Evolutionary conservation across 2,888 invertebrate genomes (phyloP).

Genomic region (Pseudococcus longispinus): DNA sequence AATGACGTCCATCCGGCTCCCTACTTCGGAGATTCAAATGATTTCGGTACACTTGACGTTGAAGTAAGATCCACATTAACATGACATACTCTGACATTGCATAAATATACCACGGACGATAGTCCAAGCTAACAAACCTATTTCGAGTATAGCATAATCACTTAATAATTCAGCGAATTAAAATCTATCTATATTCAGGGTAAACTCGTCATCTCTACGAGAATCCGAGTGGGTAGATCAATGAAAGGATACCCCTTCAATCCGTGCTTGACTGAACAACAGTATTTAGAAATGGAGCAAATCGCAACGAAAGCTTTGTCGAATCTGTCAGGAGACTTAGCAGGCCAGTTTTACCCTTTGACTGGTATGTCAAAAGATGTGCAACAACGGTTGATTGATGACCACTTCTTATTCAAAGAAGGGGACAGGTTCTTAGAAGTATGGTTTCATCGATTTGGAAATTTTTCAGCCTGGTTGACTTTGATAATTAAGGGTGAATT

Average conservation of each 20-base stretch:
- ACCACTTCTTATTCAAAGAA: constrained; percentile 98
- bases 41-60: constrained; percentile 92
- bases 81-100: not conserved
- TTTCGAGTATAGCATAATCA: not conserved
- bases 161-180: not conserved
- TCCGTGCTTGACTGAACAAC: constrained; percentile 93
- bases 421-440: constrained; percentile 83
- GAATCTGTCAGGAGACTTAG: constrained; percentile 85
- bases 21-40: constrained; percentile 92
- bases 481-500: not conserved
- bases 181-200: constrained; percentile 63
- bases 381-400: constrained; percentile 95
- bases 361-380: constrained; percentile 96
- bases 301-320: constrained; percentile 84
- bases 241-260: constrained; percentile 96
- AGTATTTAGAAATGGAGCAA: constrained; percentile 96
- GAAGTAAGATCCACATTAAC: constrained; percentile 63
- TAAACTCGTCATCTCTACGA: constrained; percentile 92
- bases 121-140: not conserved
- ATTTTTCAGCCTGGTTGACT: not conserved
- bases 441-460: not conserved
- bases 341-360: constrained; percentile 93
- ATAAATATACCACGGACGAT: not conserved
- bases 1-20: constrained; percentile 91
- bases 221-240: constrained; percentile 95